Conservation (phyloP, 2,113 vertebrate genomes). For the Dinomys branickii region DNA sequence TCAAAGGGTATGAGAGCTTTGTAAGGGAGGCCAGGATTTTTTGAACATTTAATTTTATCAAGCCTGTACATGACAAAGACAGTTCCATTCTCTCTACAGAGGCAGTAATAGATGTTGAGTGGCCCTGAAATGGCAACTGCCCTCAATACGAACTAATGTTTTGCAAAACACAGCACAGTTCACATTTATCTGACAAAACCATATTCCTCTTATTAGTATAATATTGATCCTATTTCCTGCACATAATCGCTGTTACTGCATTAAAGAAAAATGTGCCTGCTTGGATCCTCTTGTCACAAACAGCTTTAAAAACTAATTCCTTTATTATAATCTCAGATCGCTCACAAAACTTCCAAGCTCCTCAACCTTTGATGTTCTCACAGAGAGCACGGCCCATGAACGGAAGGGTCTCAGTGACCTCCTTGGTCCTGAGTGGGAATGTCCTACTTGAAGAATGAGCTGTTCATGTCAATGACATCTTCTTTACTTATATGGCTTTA, state of each 20-base stretch:
- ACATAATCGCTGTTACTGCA: neutral
- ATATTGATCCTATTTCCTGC: neutral
- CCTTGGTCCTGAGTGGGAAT: neutral
- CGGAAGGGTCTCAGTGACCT: neutral
- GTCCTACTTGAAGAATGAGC: neutral
- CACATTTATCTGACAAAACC: neutral
- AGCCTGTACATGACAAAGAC: neutral
- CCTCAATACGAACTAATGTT: neutral
- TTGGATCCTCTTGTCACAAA: neutral
- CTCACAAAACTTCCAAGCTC: neutral
- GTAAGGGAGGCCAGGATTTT: neutral
- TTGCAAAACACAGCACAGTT: neutral
- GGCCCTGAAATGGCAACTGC: neutral
- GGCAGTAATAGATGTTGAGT: neutral
- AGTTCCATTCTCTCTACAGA: neutral
- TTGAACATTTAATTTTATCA: neutral
- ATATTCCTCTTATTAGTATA: neutral
- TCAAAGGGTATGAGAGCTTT: neutral
- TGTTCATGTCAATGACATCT: neutral
- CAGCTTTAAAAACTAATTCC: neutral
- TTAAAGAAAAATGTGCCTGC: neutral
- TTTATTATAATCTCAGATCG: neutral
- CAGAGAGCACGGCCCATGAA: neutral
- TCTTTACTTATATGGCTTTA: neutral
- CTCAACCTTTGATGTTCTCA: neutral